phyloP scores from a whole-genome alignment of 2,888 invertebrate species.

The Anoncus sp. region DNA sequence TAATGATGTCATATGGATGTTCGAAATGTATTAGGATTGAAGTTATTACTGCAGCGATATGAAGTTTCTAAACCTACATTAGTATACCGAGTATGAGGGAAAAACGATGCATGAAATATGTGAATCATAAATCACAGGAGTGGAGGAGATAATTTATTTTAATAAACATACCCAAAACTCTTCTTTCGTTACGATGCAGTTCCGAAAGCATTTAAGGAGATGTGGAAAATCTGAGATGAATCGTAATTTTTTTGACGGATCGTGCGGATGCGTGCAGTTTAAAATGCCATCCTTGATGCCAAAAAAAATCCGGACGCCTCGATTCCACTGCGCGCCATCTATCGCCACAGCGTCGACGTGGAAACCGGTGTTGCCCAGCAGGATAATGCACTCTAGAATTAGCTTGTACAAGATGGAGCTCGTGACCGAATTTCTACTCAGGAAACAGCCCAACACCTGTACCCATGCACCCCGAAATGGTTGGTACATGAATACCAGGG shows the following conservation, averaged over 20 bases:
- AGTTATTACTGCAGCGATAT: too few species aligned
- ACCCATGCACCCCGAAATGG: conserved; percentile 66
- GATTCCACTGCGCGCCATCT: conserved; percentile 57
- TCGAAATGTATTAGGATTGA: too few species aligned
- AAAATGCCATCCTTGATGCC: too few species aligned
- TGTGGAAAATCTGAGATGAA: conserved; percentile 20
- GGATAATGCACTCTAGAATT: conserved; percentile 66
- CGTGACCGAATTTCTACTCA: conserved; percentile 63
- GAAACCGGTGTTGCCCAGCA: conserved; percentile 59
- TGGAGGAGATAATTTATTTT: too few species aligned
- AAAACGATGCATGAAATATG: too few species aligned
- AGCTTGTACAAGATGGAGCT: conserved; percentile 61
- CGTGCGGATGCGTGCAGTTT: not conserved
- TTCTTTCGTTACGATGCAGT: not conserved
- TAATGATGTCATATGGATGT: too few species aligned
- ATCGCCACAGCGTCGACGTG: conserved; percentile 44
- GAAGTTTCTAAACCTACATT: too few species aligned
- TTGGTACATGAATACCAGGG: conserved; percentile 70
- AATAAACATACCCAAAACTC: conserved; percentile 9
- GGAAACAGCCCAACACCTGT: conserved; percentile 67
- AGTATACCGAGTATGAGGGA: too few species aligned
- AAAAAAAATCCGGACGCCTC: too few species aligned
- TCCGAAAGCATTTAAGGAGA: conserved; percentile 3
- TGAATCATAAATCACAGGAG: too few species aligned
- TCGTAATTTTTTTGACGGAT: not conserved